phyloP scores from a whole-genome alignment of 1,140 invertebrate genomes.

The Pectinophora gossypiella region DNA sequence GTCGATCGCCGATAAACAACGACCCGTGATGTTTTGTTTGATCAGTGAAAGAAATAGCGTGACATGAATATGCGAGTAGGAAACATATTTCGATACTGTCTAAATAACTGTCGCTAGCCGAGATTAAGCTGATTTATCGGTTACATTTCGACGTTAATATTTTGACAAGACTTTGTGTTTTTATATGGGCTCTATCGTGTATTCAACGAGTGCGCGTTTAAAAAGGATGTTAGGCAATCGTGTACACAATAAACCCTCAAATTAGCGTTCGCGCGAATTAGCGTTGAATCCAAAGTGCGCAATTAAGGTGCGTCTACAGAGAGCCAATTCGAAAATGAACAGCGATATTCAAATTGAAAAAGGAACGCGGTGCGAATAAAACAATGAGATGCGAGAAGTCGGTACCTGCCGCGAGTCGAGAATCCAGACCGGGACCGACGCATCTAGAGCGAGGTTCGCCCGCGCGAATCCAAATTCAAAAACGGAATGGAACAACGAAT shows the following conservation, averaged over 20 bases:
- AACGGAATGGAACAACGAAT: constrained; percentile 58
- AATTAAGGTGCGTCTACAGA: constrained; percentile 65
- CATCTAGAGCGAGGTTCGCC: constrained; percentile 36
- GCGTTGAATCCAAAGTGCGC: constrained; percentile 69
- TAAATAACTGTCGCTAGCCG: constrained; percentile 29
- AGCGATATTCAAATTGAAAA: constrained; percentile 72
- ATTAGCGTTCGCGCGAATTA: constrained; percentile 68
- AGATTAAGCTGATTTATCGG: constrained; percentile 32
- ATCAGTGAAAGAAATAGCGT: constrained; percentile 34
- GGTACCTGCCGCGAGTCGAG: constrained; percentile 8
- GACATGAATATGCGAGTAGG: constrained; percentile 29
- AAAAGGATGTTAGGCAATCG: constrained; percentile 57
- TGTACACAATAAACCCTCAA: constrained; percentile 65
- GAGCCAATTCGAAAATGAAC: constrained; percentile 69
- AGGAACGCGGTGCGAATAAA: constrained; percentile 65
- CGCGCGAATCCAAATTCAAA: constrained; percentile 52
- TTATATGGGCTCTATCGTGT: constrained; percentile 36
- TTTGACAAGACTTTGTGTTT: constrained; percentile 17
- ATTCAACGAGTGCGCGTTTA: constrained; percentile 51
- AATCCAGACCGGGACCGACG: constrained; percentile 19
- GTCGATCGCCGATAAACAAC: constrained; percentile 50
- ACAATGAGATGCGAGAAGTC: constrained; percentile 40
- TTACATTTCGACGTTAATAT: constrained; percentile 17
- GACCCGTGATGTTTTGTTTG: constrained; percentile 14
- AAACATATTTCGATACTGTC: constrained; percentile 25